A percentile compares a stretch with the other conserved stretches of the same genome.
Evolutionary conservation across 2,888 invertebrate genomes (phyloP).

Genomic region (Maniola hyperantus): DNA sequence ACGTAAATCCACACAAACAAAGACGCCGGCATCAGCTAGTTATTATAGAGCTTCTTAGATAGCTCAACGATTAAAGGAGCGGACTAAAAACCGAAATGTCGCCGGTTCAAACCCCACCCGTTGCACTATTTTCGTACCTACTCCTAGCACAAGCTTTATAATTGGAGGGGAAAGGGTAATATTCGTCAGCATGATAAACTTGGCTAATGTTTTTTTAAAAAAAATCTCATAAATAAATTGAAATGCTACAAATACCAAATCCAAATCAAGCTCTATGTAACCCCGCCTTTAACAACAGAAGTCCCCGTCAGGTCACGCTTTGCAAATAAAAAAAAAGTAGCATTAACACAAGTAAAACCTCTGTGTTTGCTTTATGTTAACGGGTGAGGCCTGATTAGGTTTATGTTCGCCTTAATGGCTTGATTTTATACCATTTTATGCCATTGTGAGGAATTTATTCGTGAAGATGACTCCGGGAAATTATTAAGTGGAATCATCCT

Average conservation of each 20-base stretch:
- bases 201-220: too few relatives aligned
- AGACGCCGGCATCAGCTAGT: too few relatives aligned
- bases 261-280: constrained; percentile 45
- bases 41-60: too few relatives aligned
- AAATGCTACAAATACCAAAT: constrained; percentile 12
- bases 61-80: too few relatives aligned
- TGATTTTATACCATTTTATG: constrained; percentile 35
- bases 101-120: too few relatives aligned
- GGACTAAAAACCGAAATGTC: too few relatives aligned
- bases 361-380: constrained; percentile 44
- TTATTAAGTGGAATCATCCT: constrained; percentile 4
- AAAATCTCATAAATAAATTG: not conserved
- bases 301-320: constrained; percentile 60
- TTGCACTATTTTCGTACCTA: too few relatives aligned
- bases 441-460: constrained; percentile 26
- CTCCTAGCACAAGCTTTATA: too few relatives aligned
- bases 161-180: too few relatives aligned
- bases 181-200: too few relatives aligned
- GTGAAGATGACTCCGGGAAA: constrained; percentile 3
- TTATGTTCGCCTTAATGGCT: constrained; percentile 42
- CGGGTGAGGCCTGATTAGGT: constrained; percentile 44
- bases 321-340: constrained; percentile 47
- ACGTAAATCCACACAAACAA: too few relatives aligned
- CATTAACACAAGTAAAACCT: constrained; percentile 54
- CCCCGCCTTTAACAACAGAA: constrained; percentile 48